phyloP scores from a whole-genome alignment of 1,140 invertebrate species.

The Hesperophylax magnus region DNA sequence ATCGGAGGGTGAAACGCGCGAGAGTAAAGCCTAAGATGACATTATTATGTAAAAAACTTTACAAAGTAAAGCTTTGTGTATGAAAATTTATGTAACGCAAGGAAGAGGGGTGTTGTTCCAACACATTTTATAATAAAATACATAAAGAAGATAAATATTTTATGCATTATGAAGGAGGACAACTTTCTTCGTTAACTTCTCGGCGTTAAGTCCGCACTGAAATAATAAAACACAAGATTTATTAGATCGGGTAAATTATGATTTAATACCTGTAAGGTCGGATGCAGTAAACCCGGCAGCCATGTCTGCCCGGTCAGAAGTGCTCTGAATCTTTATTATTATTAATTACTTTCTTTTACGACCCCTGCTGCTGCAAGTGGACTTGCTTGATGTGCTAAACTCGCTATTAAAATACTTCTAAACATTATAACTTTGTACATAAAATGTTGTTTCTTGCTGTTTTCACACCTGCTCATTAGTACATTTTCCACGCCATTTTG shows the following conservation, averaged over 20 bases:
- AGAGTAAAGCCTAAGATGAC: constrained; percentile 55
- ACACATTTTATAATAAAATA: constrained; percentile 57
- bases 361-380: constrained; percentile 16
- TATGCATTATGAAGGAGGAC: constrained; percentile 52
- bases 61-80: constrained; percentile 58
- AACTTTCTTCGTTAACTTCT: constrained; percentile 58
- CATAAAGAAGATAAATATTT: constrained; percentile 58
- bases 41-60: constrained; percentile 59
- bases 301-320: neutral
- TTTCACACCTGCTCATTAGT: too few species aligned
- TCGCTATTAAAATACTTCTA: neutral
- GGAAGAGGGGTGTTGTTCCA: constrained; percentile 48
- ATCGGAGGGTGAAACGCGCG: constrained; percentile 54
- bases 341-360: constrained; percentile 46
- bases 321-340: constrained; percentile 28
- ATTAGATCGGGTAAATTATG: constrained; percentile 55
- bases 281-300: constrained; percentile 11
- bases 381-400: constrained; percentile 4
- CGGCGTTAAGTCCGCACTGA: constrained; percentile 53
- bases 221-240: constrained; percentile 57
- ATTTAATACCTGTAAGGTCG: constrained; percentile 42
- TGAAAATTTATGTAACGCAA: constrained; percentile 58
- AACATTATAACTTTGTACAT: too few species aligned
- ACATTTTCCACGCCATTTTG: too few species aligned
- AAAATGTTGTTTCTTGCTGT: too few species aligned